Base-by-base conservation (phyloP, 2,888 invertebrate species). In the Drosophila austrosaltans region DNA sequence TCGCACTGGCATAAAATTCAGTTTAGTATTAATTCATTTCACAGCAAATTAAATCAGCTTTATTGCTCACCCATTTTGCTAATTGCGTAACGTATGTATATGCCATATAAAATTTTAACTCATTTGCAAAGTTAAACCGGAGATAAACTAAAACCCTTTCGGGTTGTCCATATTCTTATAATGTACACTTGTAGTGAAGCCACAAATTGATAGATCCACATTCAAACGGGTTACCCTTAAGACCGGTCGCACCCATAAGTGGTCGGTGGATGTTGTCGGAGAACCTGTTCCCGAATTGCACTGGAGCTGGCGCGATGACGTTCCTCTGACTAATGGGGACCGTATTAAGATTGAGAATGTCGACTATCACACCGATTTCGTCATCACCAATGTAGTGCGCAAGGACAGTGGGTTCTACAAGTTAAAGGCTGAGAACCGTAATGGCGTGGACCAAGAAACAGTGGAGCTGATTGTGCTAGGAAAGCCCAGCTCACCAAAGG, bases 201-300 rank as follows among this genome's bases (percentile, higher is more conserved):
- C 98, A 74, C 95, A 96, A 89, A 99, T 99, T 92, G 98, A 98
- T 92, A 95, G 98, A 79, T 97, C 97, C 22, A 97, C 97, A 92
- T 93, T 98, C 63, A 96, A 97, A 88, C 94, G 95, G 12, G 92
- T 97, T 3, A 95, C 95, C 1, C 95, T 98, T 57, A 98, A 98
- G 32, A 83, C 73, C 63, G 82, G 82, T n/a, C 82, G 82, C 3
- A 83, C 81, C n/a, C 82, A 86, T 28, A 93, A 96, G 96, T 78
- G 98, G 98, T 64, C 95, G 97, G 60, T 96, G 96, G 5, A 97
- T 88, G 96, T 98, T 59, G 95, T 96, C 90, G 99, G 98, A 69
- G 98, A 99, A 93, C 99, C 99, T 3, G 95, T 97, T 62, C 98
- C 99, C 79, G 96, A 95, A 6, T 96, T 98, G 36, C 96, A 95